These are phyloP conservation scores for Parnassius orleans DNA, from an alignment of 2,888 invertebrate genomes.

Conservation along the genomic window DNA sequence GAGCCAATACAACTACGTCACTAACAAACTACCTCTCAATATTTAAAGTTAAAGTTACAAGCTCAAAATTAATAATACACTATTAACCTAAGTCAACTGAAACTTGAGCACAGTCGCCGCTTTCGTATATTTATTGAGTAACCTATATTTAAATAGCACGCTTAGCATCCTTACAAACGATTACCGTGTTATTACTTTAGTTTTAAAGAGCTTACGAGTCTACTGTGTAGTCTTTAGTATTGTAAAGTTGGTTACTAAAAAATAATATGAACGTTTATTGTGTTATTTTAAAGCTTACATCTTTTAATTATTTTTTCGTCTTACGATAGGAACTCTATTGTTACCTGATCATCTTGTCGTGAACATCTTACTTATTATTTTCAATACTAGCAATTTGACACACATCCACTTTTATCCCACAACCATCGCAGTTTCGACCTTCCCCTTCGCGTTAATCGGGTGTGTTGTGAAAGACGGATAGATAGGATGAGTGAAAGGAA, in stretches of 20 bases:
- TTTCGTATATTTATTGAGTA: conserved; percentile 18
- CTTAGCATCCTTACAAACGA: conserved; percentile 11
- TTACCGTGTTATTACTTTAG: conserved; percentile 16
- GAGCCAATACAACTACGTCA: conserved; percentile 15
- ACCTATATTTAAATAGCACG: conserved; percentile 15
- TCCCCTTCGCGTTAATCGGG: too few relatives aligned
- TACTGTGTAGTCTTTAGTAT: conserved; percentile 1
- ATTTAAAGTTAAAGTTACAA: conserved; percentile 19
- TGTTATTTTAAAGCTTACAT: not conserved
- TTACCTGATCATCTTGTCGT: too few relatives aligned
- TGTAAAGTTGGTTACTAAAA: conserved; percentile 16
- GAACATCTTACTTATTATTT: too few relatives aligned
- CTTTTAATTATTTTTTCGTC: not conserved
- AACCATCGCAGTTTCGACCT: too few relatives aligned
- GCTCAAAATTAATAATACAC: conserved; percentile 25
- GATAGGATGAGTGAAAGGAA: too few relatives aligned
- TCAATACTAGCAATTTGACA: too few relatives aligned
- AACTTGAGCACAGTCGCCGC: conserved; percentile 11
- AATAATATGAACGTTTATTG: not conserved
- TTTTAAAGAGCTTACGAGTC: conserved; percentile 14
- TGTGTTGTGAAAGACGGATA: too few relatives aligned
- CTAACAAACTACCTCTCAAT: conserved; percentile 17
- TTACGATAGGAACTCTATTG: too few relatives aligned
- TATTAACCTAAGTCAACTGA: conserved; percentile 19
- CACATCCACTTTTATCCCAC: too few relatives aligned